Evolutionary conservation across 2,113 vertebrate genomes (phyloP), one percentile per base, ranked within the genome.

Genomic region (Mesocricetus auratus): DNA sequence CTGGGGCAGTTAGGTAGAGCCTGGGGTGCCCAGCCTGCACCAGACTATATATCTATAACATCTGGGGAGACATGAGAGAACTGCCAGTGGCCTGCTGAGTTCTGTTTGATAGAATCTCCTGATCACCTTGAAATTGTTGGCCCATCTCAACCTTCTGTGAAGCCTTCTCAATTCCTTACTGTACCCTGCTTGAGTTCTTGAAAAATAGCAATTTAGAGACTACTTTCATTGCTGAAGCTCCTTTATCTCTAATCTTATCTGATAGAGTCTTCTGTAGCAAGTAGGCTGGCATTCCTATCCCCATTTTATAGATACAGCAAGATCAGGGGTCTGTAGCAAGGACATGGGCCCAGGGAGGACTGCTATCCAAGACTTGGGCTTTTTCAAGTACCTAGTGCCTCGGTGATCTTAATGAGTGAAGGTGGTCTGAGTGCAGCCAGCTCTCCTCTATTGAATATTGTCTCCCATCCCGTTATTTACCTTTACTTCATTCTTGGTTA

Each of bases 251-350:
- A 77, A 91, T 93, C 15, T 83, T 36, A 1, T 53, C 33, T 90
- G 58, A 22, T 91, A 92, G 47, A 92, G 68, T 19, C 53, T 93
- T 90, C 19, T 47, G 39, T 88, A 90, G 33, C 78, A 83, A 83
- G 10, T 82, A 86, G 77, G 9, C 56, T 17, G 26, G 5, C n/a
- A 31, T 89, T 93, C 45, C 53, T 89, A 73, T 13, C 39, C 47
- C 17, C 42, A 53, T 92, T 79, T 90, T 66, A 81, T 33, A 85
- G n/a, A 39, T 77, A 66, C 1, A 12, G 24, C 39, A 42, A 93
- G 53, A 68, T n/a, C 15, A 58, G 31, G 47, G 47, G 7, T 33
- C 19, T 68, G 31, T 47, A 89, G 9, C 58, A 85, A 6, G 64
- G 50, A n/a, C 50, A 10, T 45, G 64, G 56, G 12, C 39, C 42